These are phyloP conservation scores for Thunnus thynnus DNA, from an alignment of 2,113 vertebrate species.

Conservation along the genomic window DNA sequence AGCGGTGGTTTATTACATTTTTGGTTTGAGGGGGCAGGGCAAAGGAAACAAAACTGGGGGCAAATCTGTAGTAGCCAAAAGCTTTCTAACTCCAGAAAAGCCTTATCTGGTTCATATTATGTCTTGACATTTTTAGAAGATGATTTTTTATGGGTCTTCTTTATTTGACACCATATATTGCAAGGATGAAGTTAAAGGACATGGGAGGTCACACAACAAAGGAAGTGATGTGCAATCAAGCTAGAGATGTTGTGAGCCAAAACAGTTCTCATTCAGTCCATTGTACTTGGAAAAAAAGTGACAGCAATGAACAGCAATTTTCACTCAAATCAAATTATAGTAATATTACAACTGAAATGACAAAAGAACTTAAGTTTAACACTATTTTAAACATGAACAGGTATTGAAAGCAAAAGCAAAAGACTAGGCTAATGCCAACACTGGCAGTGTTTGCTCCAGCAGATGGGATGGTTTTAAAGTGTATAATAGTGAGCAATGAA, in stretches of 20 bases:
- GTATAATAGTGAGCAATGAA: constrained; percentile 14
- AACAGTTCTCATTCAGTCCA: neutral
- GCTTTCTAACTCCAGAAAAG: neutral
- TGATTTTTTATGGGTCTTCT: too few species aligned
- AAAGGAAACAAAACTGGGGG: constrained; percentile 21
- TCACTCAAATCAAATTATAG: neutral
- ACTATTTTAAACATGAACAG: neutral
- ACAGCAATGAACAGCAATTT: too few species aligned
- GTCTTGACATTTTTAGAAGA: neutral
- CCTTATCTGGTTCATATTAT: neutral
- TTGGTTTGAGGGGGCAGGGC: constrained; percentile 47
- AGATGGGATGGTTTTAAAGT: constrained; percentile 47
- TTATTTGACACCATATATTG: too few species aligned
- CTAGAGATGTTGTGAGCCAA: neutral
- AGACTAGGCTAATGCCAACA: neutral
- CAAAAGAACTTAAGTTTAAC: neutral
- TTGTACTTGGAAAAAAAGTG: too few species aligned
- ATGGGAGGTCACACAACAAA: neutral
- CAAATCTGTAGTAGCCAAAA: neutral
- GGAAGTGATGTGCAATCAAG: neutral
- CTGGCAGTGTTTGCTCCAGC: constrained; percentile 49
- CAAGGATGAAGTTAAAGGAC: too few species aligned
- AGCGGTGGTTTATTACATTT: constrained; percentile 40
- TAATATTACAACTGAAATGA: neutral
- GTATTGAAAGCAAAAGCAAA: too few species aligned